A percentile compares a stretch with the other conserved stretches of the same genome.
These are phyloP conservation scores for Piscicola geometra DNA, from an alignment of 2,888 invertebrate species.

Conservation along the genomic window DNA sequence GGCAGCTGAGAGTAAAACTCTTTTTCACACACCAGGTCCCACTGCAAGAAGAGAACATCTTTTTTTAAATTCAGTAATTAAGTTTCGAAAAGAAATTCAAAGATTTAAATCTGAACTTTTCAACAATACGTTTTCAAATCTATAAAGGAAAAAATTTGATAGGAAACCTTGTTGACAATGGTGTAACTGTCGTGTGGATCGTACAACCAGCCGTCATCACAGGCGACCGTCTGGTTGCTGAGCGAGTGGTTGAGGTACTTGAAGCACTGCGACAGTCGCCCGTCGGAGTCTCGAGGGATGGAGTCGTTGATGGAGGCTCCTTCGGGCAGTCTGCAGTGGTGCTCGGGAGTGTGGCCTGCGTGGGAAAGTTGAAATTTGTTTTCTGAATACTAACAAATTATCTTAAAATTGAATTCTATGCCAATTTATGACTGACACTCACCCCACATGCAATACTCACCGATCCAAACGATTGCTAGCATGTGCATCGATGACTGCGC, in stretches of 20 bases:
- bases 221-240: constrained; percentile 37
- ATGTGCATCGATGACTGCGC: constrained; percentile 44
- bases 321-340: constrained; percentile 34
- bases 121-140: too few species aligned
- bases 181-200: constrained; percentile 38
- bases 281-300: constrained; percentile 26
- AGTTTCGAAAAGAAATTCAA: too few species aligned
- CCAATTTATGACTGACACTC: too few species aligned
- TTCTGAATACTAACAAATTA: not conserved
- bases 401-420: not conserved
- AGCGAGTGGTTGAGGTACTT: constrained; percentile 37
- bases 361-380: not conserved
- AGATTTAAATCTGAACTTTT: too few species aligned
- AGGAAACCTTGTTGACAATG: constrained; percentile 42
- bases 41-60: too few species aligned
- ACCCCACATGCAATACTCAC: too few species aligned
- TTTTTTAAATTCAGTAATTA: too few species aligned
- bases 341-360: constrained; percentile 26
- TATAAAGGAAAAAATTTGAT: not conserved
- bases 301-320: not conserved
- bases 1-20: constrained; percentile 42
- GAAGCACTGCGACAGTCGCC: constrained; percentile 16
- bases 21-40: constrained; percentile 45
- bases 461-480: constrained; percentile 44
- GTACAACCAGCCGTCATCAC: constrained; percentile 41